A percentile compares a stretch with the other conserved stretches of the same genome.
These are phyloP conservation scores for Gonocerus acuteangulatus DNA, from an alignment of 2,888 invertebrate genomes.

Conservation along the genomic window DNA sequence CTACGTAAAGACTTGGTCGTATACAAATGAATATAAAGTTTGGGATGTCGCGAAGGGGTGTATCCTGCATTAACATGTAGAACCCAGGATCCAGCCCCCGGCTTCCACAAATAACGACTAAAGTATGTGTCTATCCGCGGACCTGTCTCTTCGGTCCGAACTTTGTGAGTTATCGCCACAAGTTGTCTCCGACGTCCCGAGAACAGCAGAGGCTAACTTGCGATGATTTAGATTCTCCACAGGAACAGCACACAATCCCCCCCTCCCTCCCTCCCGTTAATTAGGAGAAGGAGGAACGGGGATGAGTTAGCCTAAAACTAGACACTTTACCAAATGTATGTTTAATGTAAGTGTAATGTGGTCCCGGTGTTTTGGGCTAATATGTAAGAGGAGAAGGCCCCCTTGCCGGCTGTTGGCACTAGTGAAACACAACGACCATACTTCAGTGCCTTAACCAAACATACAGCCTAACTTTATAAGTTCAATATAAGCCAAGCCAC, in stretches of 20 bases:
- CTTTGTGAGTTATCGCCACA: constrained; percentile 33
- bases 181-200: constrained; percentile 29
- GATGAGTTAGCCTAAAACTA: constrained; percentile 31
- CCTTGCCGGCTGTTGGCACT: too few relatives aligned
- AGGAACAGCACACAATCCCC: not conserved
- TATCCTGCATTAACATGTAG: constrained; percentile 30
- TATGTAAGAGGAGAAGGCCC: constrained; percentile 29
- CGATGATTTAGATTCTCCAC: constrained; percentile 29
- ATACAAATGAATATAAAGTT: too few relatives aligned
- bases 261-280: constrained; percentile 15
- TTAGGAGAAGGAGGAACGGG: constrained; percentile 3
- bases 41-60: not conserved
- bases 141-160: constrained; percentile 6
- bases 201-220: constrained; percentile 22
- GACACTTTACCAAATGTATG: constrained; percentile 36
- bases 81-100: not conserved
- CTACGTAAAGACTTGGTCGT: too few relatives aligned
- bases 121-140: constrained; percentile 25
- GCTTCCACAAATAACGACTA: constrained; percentile 29
- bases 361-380: constrained; percentile 27
- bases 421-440: constrained; percentile 21
- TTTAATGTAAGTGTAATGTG: constrained; percentile 36
- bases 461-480: constrained; percentile 32
- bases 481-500: constrained; percentile 31
- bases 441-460: constrained; percentile 34